Evolutionary conservation across 1,140 invertebrate species (phyloP).

Genomic region (Aphis craccivora): DNA sequence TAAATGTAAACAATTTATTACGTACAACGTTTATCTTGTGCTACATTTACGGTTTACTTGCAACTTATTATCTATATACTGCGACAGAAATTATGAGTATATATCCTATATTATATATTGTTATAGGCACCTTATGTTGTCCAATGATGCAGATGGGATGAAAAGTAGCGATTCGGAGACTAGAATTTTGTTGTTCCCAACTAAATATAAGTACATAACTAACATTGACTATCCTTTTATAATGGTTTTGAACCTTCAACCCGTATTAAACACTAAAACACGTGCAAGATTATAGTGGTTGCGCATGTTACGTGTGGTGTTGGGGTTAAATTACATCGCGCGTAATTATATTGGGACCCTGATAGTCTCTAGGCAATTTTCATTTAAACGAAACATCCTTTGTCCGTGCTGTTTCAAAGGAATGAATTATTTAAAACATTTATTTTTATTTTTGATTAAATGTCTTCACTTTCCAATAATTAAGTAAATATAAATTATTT

Average conservation of each 20-base stretch:
- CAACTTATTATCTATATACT: not conserved
- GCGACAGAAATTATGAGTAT: not conserved
- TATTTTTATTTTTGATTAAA: not conserved
- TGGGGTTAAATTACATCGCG: not conserved
- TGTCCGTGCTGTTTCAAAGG: not conserved
- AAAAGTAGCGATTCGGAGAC: not conserved
- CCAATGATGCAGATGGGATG: not conserved
- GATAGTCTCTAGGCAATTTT: conserved; percentile 28
- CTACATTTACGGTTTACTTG: not conserved
- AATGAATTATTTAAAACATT: not conserved
- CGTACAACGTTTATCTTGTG: not conserved
- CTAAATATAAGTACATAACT: not conserved
- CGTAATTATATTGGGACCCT: conserved; percentile 35
- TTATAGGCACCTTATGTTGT: not conserved
- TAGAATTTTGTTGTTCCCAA: not conserved
- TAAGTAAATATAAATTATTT: not conserved
- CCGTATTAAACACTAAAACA: not conserved
- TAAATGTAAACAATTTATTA: not conserved
- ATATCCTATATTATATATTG: not conserved
- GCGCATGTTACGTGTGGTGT: not conserved
- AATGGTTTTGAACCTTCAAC: not conserved
- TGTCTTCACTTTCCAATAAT: not conserved
- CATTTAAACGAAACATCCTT: conserved; percentile 27
- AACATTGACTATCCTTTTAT: not conserved
- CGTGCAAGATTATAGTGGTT: conserved; percentile 20